Evolutionary conservation across 1,140 invertebrate genomes (phyloP), one percentile per base, ranked within the genome.

Genomic region (Xylocopa sonorina): DNA sequence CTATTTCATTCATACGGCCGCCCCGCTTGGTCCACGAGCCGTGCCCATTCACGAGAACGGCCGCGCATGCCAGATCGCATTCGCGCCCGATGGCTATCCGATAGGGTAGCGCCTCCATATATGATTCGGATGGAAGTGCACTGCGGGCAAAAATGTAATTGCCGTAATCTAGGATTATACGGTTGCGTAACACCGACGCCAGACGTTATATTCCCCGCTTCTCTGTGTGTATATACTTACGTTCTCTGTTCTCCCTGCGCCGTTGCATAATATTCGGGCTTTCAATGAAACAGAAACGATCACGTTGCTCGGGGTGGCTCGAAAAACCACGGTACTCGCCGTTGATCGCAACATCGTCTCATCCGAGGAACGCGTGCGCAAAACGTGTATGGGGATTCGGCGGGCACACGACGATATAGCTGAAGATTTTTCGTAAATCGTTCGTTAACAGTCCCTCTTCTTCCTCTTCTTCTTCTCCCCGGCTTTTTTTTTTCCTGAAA

Each of bases 1-100:
- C 90, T 91, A 91, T 90, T 91, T 91, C 90, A 91, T 91, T 91
- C 90, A 91, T 91, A 91, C 90, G 74, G 71, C 83, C 78, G 81
- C 73, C n/a, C n/a, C 80, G 83, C 87, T 87, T 89, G 89, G 85
- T 89, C 88, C 86, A 88, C 85, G 77, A 80, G 84, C 75, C 87
- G 86, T 88, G 85, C 82, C 88, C 90, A 91, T 91, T 91, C 90
- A 91, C 86, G 88, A 91, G 86, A 80, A 80, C 72, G 67, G 78
- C 55, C 81, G 81, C 76, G 75, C 81, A 80, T 73, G 83, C 77
- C 69, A 64, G 71, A 80, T 80, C 80, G 83, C 82, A n/a, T n/a
- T 80, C 77, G 82, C 83, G 83, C 83, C 73, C 69, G 71, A 80
- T 80, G 72, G 63, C 58, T 29, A 76, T 64, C 83, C 48, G 83